Evolutionary conservation across 2,888 invertebrate genomes (phyloP), one percentile per base, ranked within the genome.

Genomic region (Malthinus flaveolus): DNA sequence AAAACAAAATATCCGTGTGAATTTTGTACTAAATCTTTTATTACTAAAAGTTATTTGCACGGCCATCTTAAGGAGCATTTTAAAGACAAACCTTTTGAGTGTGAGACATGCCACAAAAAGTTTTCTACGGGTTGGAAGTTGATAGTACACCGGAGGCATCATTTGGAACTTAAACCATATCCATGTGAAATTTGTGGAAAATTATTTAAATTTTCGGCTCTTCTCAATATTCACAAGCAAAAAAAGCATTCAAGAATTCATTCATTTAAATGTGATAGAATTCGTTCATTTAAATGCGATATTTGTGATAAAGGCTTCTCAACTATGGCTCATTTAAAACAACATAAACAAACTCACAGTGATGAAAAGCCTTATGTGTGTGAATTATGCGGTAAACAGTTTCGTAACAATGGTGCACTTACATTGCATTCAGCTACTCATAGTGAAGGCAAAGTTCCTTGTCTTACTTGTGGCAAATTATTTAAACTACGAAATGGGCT

Each of bases 161-260:
- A 62, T 23, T 56, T 59, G 7, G 56, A 52, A 0, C 49, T 55
- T 6, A 56, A 50, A 47, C 59, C 56, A 3, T 56, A 55, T 15
- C 56, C 56, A 0, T 62, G 62, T 32, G 32, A 62, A 39, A 35
- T 62, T 13, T 62, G 62, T 32, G 53, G 59, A 1, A 62, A 59
- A 39, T 32, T 35, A 39, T 62, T 62, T 47, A 33, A 45, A 6
- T 59, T 52, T 23, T 44, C 56, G 3, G 56, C 56, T 42, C 51
- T 56, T 2, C 15, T 62, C 9, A 52, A 50, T 3, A 45, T 37
- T 9, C 62, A 62, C 35, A 59, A 49, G 45, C 49, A 50, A 8
- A 59, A 56, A 11, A 59, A 62, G 34, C 57, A 49, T 4, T n/a
- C n/a, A n/a, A 57, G 56, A 4, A 57, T 49, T 9, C 52, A 51